Evolutionary conservation across 2,113 vertebrate genomes (phyloP), one percentile per base, ranked within the genome.

Genomic region (Lampris megalopsis): DNA sequence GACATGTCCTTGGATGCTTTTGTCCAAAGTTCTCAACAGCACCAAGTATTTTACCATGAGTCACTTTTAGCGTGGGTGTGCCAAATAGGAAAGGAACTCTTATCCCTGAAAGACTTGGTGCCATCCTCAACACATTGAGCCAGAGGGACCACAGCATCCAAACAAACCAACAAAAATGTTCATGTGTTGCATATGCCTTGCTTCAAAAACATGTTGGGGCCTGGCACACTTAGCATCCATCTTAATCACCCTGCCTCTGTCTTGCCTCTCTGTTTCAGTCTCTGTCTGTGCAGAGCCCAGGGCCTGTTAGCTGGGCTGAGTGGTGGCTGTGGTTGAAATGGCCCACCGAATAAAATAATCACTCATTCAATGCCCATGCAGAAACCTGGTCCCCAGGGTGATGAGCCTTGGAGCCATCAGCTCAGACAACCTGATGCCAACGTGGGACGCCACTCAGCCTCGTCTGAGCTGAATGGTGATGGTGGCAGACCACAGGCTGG

Each of bases 391-490:
- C 58, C 54, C 70, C 36, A 24, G 52, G 5, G 37, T 64, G 75
- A 57, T 3, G 24, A 67, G 69, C 37, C 47, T 9, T 59, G 50
- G 65, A 52, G 47, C 35, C 38, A 76, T 64, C 0, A 24, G 48
- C 70, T 77, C 79, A 71, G 85, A 84, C 85, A 77, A 71, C 53
- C 69, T 48, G 69, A 75, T 79, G 75, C 75, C 79, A 54, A 62
- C 60, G 4, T 69, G 54, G 53, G 9, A 74, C 77, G 43, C 35
- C 53, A 52, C 58, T 9, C 49, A 41, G 59, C 3, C 10, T 0
- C 9, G 61, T 79, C 61, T 71, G 24, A 13, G 63, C n/a, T 3
- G 1, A 41, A 58, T 47, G 45, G 68, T 1, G 1, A 36, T 5
- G 4, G 7, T 45, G 43, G 38, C 40, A 37, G n/a, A 56, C 52